Conservation (phyloP, 2,113 vertebrate species). For the Cyanistes caeruleus region DNA sequence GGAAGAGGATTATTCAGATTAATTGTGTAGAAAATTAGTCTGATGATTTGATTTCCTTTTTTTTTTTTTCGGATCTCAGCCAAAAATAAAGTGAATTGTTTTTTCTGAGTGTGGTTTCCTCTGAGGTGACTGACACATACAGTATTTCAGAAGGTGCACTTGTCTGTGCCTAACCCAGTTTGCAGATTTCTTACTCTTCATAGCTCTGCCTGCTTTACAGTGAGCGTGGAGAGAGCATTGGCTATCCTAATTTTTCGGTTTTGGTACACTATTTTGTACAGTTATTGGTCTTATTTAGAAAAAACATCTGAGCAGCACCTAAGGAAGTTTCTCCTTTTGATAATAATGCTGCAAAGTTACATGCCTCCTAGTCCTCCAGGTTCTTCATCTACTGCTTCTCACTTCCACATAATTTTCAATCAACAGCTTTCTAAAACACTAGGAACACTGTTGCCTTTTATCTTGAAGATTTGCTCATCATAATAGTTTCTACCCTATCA, state of each 20-base stretch:
- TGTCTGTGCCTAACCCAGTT: background rate
- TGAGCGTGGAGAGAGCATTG: background rate
- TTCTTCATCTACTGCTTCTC: background rate
- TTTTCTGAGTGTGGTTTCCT: background rate
- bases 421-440: background rate
- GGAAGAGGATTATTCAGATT: background rate
- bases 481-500: background rate
- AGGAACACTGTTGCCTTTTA: background rate
- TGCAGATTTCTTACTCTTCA: background rate
- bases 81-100: background rate
- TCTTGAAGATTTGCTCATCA: background rate
- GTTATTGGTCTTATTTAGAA: background rate
- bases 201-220: background rate
- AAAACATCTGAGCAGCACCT: background rate
- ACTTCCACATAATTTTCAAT: background rate
- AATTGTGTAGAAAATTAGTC: background rate
- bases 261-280: background rate
- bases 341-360: background rate
- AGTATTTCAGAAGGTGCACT: background rate
- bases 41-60: background rate
- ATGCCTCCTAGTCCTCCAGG: background rate
- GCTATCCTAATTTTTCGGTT: background rate
- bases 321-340: background rate
- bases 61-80: background rate
- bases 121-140: background rate